Evolutionary conservation across 1,140 invertebrate genomes (phyloP), one percentile per base, ranked within the genome.

Genomic region (Fragariocoptes setiger): DNA sequence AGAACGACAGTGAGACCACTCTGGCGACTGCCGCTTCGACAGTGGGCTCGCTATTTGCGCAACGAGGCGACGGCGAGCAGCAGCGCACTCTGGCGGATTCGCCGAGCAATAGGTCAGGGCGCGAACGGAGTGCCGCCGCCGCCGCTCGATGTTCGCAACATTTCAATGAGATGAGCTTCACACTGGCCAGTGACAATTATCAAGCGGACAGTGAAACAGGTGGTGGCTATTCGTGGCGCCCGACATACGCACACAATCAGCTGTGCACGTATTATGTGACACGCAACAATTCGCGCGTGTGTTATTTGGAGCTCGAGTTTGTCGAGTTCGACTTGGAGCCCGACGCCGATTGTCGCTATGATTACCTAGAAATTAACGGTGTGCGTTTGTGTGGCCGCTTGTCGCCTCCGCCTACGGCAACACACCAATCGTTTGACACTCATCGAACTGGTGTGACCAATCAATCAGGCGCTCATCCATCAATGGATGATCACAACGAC

Each of bases 331-430:
- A 52, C 21, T 21, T 52, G 3, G 51, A 52, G 35, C 46, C 46
- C 0, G 45, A 43, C 21, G 48, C 48, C 15, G 42, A 49, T 19
- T 52, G 51, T 43, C 44, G 44, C 35, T 52, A 47, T 40, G 51
- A 52, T 38, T 52, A 50, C 39, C 31, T 52, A n/a, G 44, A 50
- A 40, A 45, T 53, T n/a, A 48, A 52, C 37, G 47, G 47, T 14
- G 42, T 50, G 21, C 43, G 47, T 18, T 53, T 52, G 41, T 53
- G 51, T 42, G 51, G 51, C 8, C 42, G 41, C 18, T 49, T 52
- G 18, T 42, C 51, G 15, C 8, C 44, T 16, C 47, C 45, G 21
- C 45, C 46, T 35, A 51, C 46, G 21, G 51, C 52, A 46, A 50
- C 47, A 21, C 21, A 19, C 20, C 31, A 38, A 2, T 20, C 22